A percentile compares a stretch with the other conserved stretches of the same genome.
These are phyloP conservation scores for Adelphocoris suturalis DNA, from an alignment of 2,888 invertebrate species.

Conservation along the genomic window DNA sequence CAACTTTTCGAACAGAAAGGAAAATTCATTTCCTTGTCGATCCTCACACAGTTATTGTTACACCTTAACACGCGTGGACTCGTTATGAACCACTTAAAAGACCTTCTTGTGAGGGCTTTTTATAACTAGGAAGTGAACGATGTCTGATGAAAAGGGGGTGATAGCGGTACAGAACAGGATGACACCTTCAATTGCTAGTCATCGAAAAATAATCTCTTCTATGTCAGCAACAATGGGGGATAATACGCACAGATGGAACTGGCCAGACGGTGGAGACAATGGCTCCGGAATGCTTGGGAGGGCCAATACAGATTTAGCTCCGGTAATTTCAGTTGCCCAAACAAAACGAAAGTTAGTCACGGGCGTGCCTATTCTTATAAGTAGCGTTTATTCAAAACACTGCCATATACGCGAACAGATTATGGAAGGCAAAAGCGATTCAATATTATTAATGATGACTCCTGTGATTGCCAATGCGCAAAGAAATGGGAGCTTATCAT, in stretches of 20 bases:
- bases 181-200: neutral
- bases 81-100: conserved; percentile 16
- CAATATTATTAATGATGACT: too few species aligned
- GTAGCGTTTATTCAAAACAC: too few species aligned
- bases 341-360: neutral
- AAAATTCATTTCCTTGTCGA: neutral
- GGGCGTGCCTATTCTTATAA: neutral
- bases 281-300: neutral
- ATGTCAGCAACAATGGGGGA: neutral
- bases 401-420: too few species aligned
- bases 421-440: too few species aligned
- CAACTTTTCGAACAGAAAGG: conserved; percentile 13
- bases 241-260: conserved; percentile 9
- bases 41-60: neutral
- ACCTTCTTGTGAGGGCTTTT: neutral
- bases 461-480: too few species aligned
- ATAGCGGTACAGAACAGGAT: neutral
- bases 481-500: too few species aligned
- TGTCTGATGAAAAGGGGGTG: conserved; percentile 10
- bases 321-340: neutral
- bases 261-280: conserved; percentile 8
- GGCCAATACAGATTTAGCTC: neutral
- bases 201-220: conserved; percentile 41
- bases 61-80: neutral
- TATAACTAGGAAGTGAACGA: conserved; percentile 3